phyloP scores from a whole-genome alignment of 2,113 vertebrate species.

The Ptychochromis oligacanthus region DNA sequence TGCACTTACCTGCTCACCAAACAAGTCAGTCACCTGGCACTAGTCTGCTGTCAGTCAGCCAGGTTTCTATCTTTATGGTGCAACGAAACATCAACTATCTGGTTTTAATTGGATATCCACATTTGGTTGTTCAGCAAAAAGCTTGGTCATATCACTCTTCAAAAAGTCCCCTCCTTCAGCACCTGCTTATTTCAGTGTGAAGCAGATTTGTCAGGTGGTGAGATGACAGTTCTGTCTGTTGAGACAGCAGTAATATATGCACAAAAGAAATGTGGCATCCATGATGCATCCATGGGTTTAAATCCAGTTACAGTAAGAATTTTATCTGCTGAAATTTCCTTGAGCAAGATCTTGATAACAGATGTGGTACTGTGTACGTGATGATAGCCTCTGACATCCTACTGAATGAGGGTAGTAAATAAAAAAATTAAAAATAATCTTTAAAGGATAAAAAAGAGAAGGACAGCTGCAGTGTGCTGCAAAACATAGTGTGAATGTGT shows the following conservation, averaged over 20 bases:
- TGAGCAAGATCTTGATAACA: background rate
- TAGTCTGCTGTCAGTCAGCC: conserved; percentile 22
- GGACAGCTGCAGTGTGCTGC: too few relatives aligned
- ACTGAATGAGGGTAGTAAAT: too few relatives aligned
- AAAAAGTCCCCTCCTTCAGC: conserved; percentile 32
- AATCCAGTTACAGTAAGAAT: background rate
- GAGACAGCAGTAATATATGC: background rate
- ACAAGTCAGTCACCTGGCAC: conserved; percentile 30
- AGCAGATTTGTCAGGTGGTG: conserved; percentile 26
- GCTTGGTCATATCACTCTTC: conserved; percentile 2
- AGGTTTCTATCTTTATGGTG: conserved; percentile 7
- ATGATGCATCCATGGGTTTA: background rate
- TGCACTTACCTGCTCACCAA: conserved; percentile 50
- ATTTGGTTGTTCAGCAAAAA: conserved; percentile 42
- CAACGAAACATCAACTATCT: conserved; percentile 22
- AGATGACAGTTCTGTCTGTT: conserved; percentile 31
- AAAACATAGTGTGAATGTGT: too few relatives aligned
- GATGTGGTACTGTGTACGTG: background rate
- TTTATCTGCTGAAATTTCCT: background rate
- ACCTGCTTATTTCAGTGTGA: conserved; percentile 16
- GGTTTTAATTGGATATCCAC: conserved; percentile 43
- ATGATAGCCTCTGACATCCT: background rate
- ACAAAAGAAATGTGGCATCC: background rate
- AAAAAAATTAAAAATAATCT: too few relatives aligned
- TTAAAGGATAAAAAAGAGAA: too few relatives aligned